phyloP scores from a whole-genome alignment of 1,140 invertebrate genomes.

The Drosophila sturtevanti region DNA sequence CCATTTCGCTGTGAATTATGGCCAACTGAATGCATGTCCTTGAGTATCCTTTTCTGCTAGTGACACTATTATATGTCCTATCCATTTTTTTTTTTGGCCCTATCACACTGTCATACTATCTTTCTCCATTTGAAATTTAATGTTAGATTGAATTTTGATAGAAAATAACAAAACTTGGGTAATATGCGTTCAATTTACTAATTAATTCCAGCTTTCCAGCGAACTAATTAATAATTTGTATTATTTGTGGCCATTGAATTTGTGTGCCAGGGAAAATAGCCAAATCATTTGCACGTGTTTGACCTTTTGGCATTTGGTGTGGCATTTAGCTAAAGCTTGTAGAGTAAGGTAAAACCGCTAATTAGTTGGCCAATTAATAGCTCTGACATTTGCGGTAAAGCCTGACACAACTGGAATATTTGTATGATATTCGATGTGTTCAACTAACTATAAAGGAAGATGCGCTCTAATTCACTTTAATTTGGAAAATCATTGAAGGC shows the following conservation, averaged over 20 bases:
- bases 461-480: neutral
- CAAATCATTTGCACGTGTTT: slow-evolving; percentile 31
- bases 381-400: slow-evolving; percentile 3
- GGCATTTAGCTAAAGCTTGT: slow-evolving; percentile 15
- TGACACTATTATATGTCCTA: slow-evolving; percentile 1
- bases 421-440: neutral
- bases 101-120: no score
- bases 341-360: slow-evolving; percentile 43
- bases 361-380: slow-evolving; percentile 50
- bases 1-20: neutral
- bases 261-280: slow-evolving; percentile 6
- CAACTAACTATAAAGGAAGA: neutral
- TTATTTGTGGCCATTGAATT: slow-evolving; percentile 22
- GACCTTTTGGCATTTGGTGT: slow-evolving; percentile 21
- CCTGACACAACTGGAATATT: neutral
- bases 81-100: neutral
- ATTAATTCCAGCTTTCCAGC: slow-evolving; percentile 53
- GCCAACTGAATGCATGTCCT: neutral
- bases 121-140: slow-evolving; percentile 18
- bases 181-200: slow-evolving; percentile 29
- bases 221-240: slow-evolving; percentile 55
- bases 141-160: slow-evolving; percentile 41
- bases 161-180: slow-evolving; percentile 30
- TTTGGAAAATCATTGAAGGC: neutral
- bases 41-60: neutral